These are phyloP conservation scores for Macquaria australasica DNA, from an alignment of 2,113 vertebrate genomes.

Conservation along the genomic window DNA sequence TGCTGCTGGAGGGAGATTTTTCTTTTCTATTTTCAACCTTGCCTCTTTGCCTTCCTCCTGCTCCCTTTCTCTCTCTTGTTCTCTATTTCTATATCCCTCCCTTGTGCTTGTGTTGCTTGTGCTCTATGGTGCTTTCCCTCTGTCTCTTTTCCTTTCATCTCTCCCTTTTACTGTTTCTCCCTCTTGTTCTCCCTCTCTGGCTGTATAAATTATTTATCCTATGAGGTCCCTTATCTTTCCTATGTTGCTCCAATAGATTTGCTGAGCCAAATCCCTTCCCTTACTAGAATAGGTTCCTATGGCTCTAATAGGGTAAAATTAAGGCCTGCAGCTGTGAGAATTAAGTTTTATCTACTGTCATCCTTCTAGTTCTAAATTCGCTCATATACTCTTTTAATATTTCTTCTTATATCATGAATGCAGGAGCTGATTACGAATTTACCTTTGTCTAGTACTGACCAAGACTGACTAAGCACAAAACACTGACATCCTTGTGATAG, in stretches of 20 bases:
- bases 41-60: slow-evolving; percentile 26
- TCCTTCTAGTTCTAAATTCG: slow-evolving; percentile 14
- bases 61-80: slow-evolving; percentile 28
- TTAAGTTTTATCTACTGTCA: slow-evolving; percentile 45
- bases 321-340: slow-evolving; percentile 57
- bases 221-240: slow-evolving; percentile 72
- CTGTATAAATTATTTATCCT: slow-evolving; percentile 78
- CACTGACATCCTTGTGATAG: not conserved
- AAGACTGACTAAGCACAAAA: slow-evolving; percentile 7
- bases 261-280: slow-evolving; percentile 68
- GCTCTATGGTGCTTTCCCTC: slow-evolving; percentile 29
- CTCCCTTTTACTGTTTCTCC: slow-evolving; percentile 11
- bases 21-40: slow-evolving; percentile 60
- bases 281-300: slow-evolving; percentile 43
- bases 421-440: not conserved
- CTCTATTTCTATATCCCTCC: slow-evolving; percentile 24
- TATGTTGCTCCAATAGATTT: slow-evolving; percentile 64
- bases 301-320: slow-evolving; percentile 51
- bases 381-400: slow-evolving; percentile 27
- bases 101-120: slow-evolving; percentile 37
- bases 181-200: slow-evolving; percentile 45
- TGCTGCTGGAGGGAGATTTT: slow-evolving; percentile 60
- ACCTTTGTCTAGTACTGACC: not conserved
- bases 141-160: slow-evolving; percentile 58
- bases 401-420: not conserved